Base-by-base conservation (phyloP, 2,113 vertebrate species). In the Boleophthalmus pectinirostris region DNA sequence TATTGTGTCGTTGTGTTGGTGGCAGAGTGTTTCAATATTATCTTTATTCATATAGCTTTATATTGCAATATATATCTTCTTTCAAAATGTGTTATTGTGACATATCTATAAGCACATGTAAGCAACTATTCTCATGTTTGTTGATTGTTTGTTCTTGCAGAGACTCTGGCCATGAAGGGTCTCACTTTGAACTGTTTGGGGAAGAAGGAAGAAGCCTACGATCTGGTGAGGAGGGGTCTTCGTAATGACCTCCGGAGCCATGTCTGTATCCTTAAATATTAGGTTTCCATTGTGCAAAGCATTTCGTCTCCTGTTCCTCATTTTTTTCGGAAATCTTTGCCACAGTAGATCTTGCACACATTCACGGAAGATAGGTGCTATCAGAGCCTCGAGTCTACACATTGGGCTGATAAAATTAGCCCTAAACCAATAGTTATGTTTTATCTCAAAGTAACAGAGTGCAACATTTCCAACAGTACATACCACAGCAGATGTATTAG, bases 131-230 rank as follows among this genome's bases (percentile, higher is more conserved):
- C 15, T 70, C 8, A 79, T 13, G 33, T 60, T 16, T 66, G 0
- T 7, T 38, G 13, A 49, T 29, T 29, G 57, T 14, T 1, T 72
- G n/a, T 54, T 0, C 18, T 73, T 73, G 2, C 86, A 99, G 98
- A 99, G 94, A 99, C 98, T 0, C 89, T 99, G 89, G 97, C 97
- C 3, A 99, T 99, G 97, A 99, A 99, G 91, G 98, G 97, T 80
- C 85, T 99, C 78, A 99, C 97, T 11, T 82, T 99, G 82, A 98
- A 99, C 90, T 99, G 98, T 89, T 91, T 99, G 85, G 98, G 97
- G 46, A 99, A 99, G 89, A 98, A 99, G 65, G 98, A 99, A 79
- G 98, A 99, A 83, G 98, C 98, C 6, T 99, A 99, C 60, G 97
- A 99, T 35, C 94, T 98, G 87, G 98, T 99, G 81, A 96, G 97